Evolutionary conservation across 2,113 vertebrate genomes (phyloP).

Genomic region (Barbus barbus): DNA sequence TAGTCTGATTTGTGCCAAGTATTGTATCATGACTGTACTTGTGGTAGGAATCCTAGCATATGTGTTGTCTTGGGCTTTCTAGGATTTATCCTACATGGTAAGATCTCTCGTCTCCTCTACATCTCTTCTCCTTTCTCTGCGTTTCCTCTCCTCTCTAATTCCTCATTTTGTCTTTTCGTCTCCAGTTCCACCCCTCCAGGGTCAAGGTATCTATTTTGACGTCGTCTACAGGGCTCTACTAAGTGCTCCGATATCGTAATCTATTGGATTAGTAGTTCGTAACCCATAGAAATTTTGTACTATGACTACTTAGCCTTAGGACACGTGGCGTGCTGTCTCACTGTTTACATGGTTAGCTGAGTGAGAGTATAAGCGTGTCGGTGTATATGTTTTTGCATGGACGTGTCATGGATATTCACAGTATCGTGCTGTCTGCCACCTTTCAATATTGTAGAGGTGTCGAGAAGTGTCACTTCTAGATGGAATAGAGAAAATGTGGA

Average conservation of each 20-base stretch:
- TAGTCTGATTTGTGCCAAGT: constrained; percentile 25
- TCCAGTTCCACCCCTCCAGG: constrained; percentile 55
- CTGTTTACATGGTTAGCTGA: constrained; percentile 56
- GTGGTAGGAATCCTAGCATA: constrained; percentile 21
- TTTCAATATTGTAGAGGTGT: constrained; percentile 61
- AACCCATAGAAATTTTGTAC: constrained; percentile 60
- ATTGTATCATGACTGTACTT: constrained; percentile 19
- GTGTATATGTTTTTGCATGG: constrained; percentile 56
- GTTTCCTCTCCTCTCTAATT: constrained; percentile 23
- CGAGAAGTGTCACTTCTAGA: constrained; percentile 54
- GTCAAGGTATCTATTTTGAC: constrained; percentile 1
- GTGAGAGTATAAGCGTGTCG: constrained; percentile 37
- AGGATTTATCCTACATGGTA: constrained; percentile 36
- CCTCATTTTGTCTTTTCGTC: constrained; percentile 35
- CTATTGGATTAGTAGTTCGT: constrained; percentile 59
- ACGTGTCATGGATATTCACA: constrained; percentile 70
- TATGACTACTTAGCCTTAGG: constrained; percentile 54
- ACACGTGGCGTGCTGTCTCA: constrained; percentile 61
- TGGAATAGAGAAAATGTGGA: constrained; percentile 29
- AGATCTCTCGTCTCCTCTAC: constrained; percentile 1
- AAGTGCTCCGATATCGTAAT: constrained; percentile 27
- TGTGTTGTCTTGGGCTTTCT: constrained; percentile 31
- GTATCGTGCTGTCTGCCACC: constrained; percentile 71
- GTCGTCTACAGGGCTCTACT: constrained; percentile 22
- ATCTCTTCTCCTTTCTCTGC: no score